Evolutionary conservation across 2,113 vertebrate species (phyloP).

Genomic region (Nerophis ophidion): DNA sequence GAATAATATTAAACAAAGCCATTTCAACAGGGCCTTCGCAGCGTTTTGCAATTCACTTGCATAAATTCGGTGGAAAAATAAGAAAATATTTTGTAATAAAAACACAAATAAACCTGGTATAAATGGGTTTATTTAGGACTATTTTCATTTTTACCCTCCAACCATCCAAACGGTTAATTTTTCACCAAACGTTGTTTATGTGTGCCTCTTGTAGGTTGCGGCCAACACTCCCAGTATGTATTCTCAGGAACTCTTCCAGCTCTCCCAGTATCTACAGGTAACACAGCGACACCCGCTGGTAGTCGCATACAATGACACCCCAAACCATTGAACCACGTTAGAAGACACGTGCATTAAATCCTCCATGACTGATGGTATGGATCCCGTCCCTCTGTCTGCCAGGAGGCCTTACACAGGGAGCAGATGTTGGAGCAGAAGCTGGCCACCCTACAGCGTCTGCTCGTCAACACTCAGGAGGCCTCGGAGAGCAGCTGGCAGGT

Average conservation of each 20-base stretch:
- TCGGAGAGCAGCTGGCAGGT: constrained; percentile 99
- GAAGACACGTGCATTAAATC: background rate
- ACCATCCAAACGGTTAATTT: constrained; percentile 1
- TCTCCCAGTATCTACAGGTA: constrained; percentile 99
- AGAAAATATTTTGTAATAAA: no score
- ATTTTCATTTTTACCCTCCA: no score
- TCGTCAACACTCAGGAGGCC: constrained; percentile 94
- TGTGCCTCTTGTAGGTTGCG: constrained; percentile 77
- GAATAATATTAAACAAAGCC: no score
- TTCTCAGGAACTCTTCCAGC: constrained; percentile 99
- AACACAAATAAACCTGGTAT: no score
- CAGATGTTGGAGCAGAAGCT: constrained; percentile 99
- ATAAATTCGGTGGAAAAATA: no score
- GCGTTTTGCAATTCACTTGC: no score
- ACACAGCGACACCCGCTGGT: constrained; percentile 56
- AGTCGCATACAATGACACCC: background rate
- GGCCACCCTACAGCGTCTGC: constrained; percentile 91
- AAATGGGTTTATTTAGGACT: no score
- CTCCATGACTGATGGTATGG: background rate
- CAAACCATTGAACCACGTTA: no score
- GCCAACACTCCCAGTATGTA: constrained; percentile 99
- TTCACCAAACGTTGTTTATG: constrained; percentile 5
- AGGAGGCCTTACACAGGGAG: constrained; percentile 99
- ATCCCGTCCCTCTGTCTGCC: constrained; percentile 1
- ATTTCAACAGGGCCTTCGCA: no score